Evolutionary conservation across 2,797 vertebrate genomes (phyloP).

Genomic region (Xenops minutus): DNA sequence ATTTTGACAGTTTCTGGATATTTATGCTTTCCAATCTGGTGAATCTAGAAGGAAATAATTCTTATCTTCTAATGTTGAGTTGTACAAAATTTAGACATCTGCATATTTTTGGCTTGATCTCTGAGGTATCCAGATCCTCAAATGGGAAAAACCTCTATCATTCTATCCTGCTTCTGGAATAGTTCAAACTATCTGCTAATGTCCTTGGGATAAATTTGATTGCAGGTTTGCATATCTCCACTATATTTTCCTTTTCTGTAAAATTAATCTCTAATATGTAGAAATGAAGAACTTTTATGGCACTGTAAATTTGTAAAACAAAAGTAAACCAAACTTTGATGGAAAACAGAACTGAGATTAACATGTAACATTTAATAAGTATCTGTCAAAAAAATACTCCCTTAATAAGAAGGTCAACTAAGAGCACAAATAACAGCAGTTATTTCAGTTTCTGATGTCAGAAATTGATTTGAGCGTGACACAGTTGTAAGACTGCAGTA

Average conservation of each 20-base stretch:
- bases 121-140: neutral
- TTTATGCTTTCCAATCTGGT: neutral
- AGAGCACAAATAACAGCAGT: neutral
- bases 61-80: neutral
- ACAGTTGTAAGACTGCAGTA: neutral
- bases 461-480: neutral
- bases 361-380: neutral
- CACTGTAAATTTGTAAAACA: neutral
- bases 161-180: neutral
- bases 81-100: neutral
- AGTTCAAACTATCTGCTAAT: neutral
- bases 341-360: neutral
- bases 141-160: neutral
- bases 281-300: neutral
- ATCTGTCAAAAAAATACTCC: neutral
- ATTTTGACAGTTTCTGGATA: neutral
- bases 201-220: neutral
- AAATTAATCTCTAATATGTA: neutral
- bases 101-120: neutral
- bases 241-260: neutral
- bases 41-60: neutral
- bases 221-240: neutral
- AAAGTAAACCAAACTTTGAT: neutral
- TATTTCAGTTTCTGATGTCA: neutral
- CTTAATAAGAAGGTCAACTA: neutral